Evolutionary conservation across 2,797 vertebrate species (phyloP).

Genomic region (Acipenser transmontanus): DNA sequence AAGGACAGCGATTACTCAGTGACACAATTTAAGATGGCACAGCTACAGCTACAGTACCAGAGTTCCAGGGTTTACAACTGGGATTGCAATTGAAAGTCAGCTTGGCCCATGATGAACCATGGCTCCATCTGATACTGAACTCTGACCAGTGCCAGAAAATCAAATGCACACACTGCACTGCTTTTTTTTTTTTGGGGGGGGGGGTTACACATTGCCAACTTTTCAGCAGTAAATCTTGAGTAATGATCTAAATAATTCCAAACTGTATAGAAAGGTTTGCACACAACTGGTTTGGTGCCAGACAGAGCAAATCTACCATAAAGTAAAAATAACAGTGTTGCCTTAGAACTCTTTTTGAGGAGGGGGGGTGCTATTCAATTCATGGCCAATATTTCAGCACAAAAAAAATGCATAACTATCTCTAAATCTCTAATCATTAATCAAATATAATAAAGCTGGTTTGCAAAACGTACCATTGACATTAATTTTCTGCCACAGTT

Average conservation of each 20-base stretch:
- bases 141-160: background rate
- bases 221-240: background rate
- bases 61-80: background rate
- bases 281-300: no score
- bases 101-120: background rate
- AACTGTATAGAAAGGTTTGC: background rate
- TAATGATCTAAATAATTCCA: background rate
- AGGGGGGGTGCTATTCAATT: no score
- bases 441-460: background rate
- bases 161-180: background rate
- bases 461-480: background rate
- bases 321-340: no score
- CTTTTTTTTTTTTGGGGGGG: background rate
- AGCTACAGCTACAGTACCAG: background rate
- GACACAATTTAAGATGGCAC: background rate
- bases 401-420: no score
- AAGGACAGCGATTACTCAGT: background rate
- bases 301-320: no score
- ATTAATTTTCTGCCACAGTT: background rate
- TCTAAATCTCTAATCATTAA: no score
- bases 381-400: no score
- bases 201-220: background rate
- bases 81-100: background rate
- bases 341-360: no score
- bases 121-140: background rate